Evolutionary conservation across 2,797 vertebrate genomes (phyloP), one percentile per base, ranked within the genome.

Genomic region (Pyrocephalus nanus): DNA sequence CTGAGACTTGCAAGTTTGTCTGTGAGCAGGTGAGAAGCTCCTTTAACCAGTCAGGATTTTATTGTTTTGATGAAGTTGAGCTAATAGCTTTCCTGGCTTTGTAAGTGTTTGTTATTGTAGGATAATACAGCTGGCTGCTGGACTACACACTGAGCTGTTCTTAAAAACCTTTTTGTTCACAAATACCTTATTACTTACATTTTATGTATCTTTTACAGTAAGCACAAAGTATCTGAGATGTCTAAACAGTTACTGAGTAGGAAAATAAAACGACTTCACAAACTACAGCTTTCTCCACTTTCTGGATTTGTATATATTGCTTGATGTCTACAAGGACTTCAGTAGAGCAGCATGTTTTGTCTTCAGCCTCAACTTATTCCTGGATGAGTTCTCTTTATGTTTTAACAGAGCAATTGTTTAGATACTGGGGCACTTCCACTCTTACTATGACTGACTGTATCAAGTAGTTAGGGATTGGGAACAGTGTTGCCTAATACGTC

Each of bases 271-370:
- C 47, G 55, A 82, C 93, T 80, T 79, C 26, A 86, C 88, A 93
- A 83, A 2, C 19, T 34, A 62, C 61, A 66, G 43, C 38, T 70
- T 85, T 84, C 58, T 89, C 16, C 3, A 8, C 2, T 88, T 81
- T 54, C 32, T 86, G 36, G 36, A 87, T 30, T 83, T 92, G 15
- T 88, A 38, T 93, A 6, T 90, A 72, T 96, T 62, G 92, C 71
- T 85, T 87, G 79, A 90, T 92, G 60, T 71, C 84, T 95, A 38
- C 38, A 55, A 57, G 17, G 42, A 53, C 81, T 96, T 94, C 55
- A 85, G 55, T 65, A 94, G 83, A 89, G 83, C 71, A 90, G 38
- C 62, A 26, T 96, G 86, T 78, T 97, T 96, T 97, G 86, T 97
- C 96, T 96, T 96, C 83, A 73, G 85, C 86, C 80, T 67, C 90